Evolutionary conservation across 2,888 invertebrate species (phyloP).

Genomic region (Leptinotarsa haldemani): DNA sequence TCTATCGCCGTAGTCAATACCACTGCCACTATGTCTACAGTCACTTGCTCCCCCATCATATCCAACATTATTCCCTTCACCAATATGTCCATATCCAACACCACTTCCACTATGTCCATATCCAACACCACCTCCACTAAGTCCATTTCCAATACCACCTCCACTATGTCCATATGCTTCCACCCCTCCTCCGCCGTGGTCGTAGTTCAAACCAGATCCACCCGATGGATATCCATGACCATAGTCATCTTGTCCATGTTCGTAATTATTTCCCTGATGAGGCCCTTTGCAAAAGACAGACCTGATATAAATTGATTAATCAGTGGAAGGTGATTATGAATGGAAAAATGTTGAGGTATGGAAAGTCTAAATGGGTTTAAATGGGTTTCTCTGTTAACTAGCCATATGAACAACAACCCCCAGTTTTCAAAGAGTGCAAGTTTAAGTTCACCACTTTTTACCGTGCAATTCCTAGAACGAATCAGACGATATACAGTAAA

Average conservation of each 20-base stretch:
- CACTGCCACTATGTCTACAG: conserved; percentile 36
- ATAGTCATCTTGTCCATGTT: neutral
- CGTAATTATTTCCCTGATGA: neutral
- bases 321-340: neutral
- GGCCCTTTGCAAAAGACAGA: conserved; percentile 14
- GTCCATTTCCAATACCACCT: conserved; percentile 16
- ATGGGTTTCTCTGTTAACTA: too few relatives aligned
- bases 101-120: conserved; percentile 25
- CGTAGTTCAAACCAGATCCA: conserved; percentile 1
- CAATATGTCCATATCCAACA: conserved; percentile 20
- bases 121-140: neutral
- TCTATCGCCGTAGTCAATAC: conserved; percentile 24
- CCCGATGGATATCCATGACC: conserved; percentile 1
- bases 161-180: conserved; percentile 20
- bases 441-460: too few relatives aligned
- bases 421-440: too few relatives aligned
- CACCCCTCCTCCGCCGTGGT: neutral
- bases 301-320: conserved; percentile 6
- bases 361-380: too few relatives aligned
- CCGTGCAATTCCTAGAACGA: too few relatives aligned
- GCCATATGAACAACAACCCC: too few relatives aligned
- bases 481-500: too few relatives aligned
- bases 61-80: conserved; percentile 12
- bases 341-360: too few relatives aligned
- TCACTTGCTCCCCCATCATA: conserved; percentile 1